Evolutionary conservation across 2,797 vertebrate genomes (phyloP), one percentile per base, ranked within the genome.

Genomic region (Gambusia yucatana): DNA sequence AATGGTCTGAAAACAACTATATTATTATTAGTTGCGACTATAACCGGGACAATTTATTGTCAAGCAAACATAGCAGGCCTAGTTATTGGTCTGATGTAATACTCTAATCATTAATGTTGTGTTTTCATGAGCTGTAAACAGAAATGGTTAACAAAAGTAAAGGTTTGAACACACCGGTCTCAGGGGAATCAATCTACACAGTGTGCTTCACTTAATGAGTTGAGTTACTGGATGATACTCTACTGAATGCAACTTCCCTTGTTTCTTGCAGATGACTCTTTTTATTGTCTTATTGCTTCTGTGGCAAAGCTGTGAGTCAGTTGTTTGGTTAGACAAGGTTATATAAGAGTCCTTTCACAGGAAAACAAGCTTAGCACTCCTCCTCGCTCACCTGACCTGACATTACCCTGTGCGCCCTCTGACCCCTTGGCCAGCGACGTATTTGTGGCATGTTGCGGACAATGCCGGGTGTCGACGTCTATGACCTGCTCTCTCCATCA

Each of bases 351-450:
- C 46, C 48, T 77, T 75, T 79, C 30, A 79, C 86, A 89, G 82
- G 78, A 88, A 93, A 93, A 92, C 86, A 90, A 74, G 88, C 92
- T 90, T 79, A 79, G 86, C 84, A 80, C 63, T 90, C 79, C 41
- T 71, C 74, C 30, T 63, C 82, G 82, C 82, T 93, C 88, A 94
- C 91, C 92, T 94, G 89, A 92, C 85, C 92, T 93, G 88, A 92
- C 86, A 89, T 87, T 67, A 87, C 85, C 87, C 85, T 77, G 90
- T 91, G 84, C 90, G 87, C 77, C 86, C 82, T 79, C 55, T 85
- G 84, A 74, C 52, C 74, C 47, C 47, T 72, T 36, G 77, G 81
- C 73, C 50, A 67, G 13, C 48, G n/a, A 73, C 80, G 82, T 2
- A 17, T 52, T 74, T 86, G 65, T 88, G 82, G 69, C 86, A 86